Percentiles rank a stretch among this genome's conserved stretches.
phyloP scores from a whole-genome alignment of 2,888 invertebrate species.

The Spodoptera littoralis region DNA sequence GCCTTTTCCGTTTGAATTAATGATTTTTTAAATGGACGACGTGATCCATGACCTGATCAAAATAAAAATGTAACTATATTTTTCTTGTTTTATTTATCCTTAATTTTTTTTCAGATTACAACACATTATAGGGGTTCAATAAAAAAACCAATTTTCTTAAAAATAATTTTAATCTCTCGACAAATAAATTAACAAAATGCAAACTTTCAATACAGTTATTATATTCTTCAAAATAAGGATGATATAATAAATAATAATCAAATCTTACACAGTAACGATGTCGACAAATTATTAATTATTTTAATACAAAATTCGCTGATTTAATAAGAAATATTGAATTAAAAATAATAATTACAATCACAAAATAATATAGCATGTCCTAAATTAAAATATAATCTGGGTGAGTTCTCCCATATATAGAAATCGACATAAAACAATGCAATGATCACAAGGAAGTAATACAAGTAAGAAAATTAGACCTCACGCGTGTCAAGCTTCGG shows the following conservation, averaged over 20 bases:
- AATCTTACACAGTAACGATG: constrained; percentile 69
- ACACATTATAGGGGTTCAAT: constrained; percentile 23
- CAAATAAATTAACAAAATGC: constrained; percentile 87
- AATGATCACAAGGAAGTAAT: constrained; percentile 57
- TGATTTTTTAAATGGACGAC: constrained; percentile 83
- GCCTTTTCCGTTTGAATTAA: constrained; percentile 86
- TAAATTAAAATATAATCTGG: constrained; percentile 70
- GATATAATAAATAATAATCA: constrained; percentile 80
- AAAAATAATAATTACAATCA: constrained; percentile 68
- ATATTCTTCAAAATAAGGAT: constrained; percentile 75
- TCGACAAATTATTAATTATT: constrained; percentile 70
- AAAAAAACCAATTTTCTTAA: constrained; percentile 71
- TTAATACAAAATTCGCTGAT: constrained; percentile 76
- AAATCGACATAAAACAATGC: constrained; percentile 48
- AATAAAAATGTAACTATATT: constrained; percentile 64
- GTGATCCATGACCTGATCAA: constrained; percentile 79
- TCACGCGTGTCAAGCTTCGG: constrained; percentile 66
- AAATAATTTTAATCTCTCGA: constrained; percentile 87
- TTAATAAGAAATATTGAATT: constrained; percentile 62
- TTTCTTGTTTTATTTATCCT: constrained; percentile 47
- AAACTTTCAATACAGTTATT: constrained; percentile 72
- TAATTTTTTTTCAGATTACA: too few relatives aligned
- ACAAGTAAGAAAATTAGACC: constrained; percentile 59
- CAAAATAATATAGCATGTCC: constrained; percentile 71
- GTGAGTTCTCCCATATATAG: constrained; percentile 54